A percentile compares a stretch with the other conserved stretches of the same genome.
Evolutionary conservation across 2,113 vertebrate genomes (phyloP).

Genomic region (Brachirus orientalis): DNA sequence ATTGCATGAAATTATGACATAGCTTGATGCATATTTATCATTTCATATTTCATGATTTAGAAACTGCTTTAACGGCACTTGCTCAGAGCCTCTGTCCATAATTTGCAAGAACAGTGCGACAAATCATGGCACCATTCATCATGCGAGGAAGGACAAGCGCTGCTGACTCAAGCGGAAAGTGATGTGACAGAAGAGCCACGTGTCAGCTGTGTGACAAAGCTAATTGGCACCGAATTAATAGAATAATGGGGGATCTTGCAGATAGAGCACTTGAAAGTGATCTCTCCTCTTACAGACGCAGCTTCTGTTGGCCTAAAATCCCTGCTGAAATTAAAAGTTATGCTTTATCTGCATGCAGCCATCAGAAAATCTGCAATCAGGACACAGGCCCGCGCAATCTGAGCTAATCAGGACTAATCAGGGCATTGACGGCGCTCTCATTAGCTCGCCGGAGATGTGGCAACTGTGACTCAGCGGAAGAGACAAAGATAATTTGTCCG

Average conservation of each 20-base stretch:
- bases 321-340: slow-evolving; percentile 41
- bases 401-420: slow-evolving; percentile 63
- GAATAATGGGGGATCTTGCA: slow-evolving; percentile 42
- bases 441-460: slow-evolving; percentile 31
- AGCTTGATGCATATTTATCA: too few relatives aligned
- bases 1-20: too few relatives aligned
- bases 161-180: slow-evolving; percentile 43
- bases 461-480: slow-evolving; percentile 41
- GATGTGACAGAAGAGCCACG: slow-evolving; percentile 21
- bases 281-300: slow-evolving; percentile 19
- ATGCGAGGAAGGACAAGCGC: slow-evolving; percentile 11
- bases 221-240: slow-evolving; percentile 57
- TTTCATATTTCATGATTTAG: too few relatives aligned
- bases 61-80: too few relatives aligned
- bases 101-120: slow-evolving; percentile 31
- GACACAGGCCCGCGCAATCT: not conserved
- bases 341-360: slow-evolving; percentile 30
- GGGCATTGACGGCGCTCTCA: slow-evolving; percentile 28
- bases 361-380: slow-evolving; percentile 42
- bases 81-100: not conserved
- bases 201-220: slow-evolving; percentile 45
- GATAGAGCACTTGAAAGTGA: slow-evolving; percentile 53
- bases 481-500: slow-evolving; percentile 38
- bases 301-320: slow-evolving; percentile 39
- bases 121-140: too few relatives aligned